Conservation (phyloP, 1,140 invertebrate genomes). For the Pinna nobilis region DNA sequence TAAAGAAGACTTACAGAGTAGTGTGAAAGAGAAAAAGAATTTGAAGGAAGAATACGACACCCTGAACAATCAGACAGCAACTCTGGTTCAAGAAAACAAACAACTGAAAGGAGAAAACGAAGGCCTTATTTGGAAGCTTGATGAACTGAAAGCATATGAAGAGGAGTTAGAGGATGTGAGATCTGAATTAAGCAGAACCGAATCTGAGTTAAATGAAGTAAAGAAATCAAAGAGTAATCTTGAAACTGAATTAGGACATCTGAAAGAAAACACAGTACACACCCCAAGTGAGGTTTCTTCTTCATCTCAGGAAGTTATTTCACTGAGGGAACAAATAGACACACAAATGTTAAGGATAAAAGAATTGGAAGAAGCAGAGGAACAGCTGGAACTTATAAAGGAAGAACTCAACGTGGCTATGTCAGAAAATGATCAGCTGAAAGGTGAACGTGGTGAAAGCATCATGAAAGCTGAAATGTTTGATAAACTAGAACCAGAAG, state of each 20-base stretch:
- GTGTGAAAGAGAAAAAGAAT: conserved; percentile 40
- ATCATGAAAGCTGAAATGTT: conserved; percentile 37
- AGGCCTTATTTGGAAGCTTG: conserved; percentile 64
- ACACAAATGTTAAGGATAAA: neutral
- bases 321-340: neutral
- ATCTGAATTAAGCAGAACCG: conserved; percentile 33
- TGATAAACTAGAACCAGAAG: conserved; percentile 59
- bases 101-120: conserved; percentile 54
- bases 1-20: conserved; percentile 56
- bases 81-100: conserved; percentile 35
- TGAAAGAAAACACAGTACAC: neutral
- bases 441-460: neutral
- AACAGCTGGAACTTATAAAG: conserved; percentile 26
- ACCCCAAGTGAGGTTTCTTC: neutral
- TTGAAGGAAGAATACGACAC: conserved; percentile 21
- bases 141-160: conserved; percentile 59
- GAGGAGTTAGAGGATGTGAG: conserved; percentile 59
- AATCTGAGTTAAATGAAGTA: conserved; percentile 15
- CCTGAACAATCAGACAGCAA: neutral
- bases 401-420: conserved; percentile 43
- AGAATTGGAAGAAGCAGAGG: conserved; percentile 27
- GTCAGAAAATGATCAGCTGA: conserved; percentile 55
- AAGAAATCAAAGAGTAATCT: conserved; percentile 2
- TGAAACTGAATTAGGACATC: neutral
- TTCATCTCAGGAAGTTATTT: neutral